phyloP scores from a whole-genome alignment of 2,113 vertebrate genomes.

The Barnardius zonarius region DNA sequence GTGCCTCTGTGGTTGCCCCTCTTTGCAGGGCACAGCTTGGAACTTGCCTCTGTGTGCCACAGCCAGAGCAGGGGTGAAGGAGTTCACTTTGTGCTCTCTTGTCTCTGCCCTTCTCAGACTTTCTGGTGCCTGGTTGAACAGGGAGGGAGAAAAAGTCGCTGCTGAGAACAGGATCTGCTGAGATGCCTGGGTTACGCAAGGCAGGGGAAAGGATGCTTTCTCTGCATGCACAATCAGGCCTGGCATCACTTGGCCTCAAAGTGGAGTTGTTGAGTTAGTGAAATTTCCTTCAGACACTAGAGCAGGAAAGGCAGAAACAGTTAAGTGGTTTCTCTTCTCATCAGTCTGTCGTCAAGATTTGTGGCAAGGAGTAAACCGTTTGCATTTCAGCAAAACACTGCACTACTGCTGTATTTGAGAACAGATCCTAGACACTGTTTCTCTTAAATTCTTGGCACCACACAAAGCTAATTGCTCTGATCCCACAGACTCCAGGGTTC shows the following conservation, averaged over 20 bases:
- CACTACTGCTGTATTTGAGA: not conserved
- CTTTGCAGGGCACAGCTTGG: not conserved
- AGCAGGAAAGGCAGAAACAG: not conserved
- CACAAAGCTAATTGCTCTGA: not conserved
- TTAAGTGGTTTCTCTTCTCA: not conserved
- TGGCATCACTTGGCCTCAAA: slow-evolving; percentile 22
- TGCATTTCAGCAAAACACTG: not conserved
- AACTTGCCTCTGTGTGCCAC: not conserved
- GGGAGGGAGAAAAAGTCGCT: not conserved
- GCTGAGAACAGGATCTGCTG: not conserved
- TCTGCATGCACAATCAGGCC: not conserved
- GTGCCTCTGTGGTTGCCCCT: not conserved
- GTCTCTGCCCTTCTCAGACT: not conserved
- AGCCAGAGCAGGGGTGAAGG: not conserved
- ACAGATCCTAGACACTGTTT: not conserved
- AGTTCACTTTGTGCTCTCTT: not conserved
- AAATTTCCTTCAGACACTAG: slow-evolving; percentile 25
- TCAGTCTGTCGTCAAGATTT: not conserved
- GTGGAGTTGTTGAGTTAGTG: slow-evolving; percentile 61
- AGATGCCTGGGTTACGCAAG: not conserved
- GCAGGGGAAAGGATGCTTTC: not conserved
- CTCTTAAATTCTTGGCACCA: not conserved
- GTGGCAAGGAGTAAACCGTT: not conserved
- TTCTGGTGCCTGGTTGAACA: not conserved
- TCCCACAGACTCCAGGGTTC: not conserved